Conservation (phyloP, 2,797 vertebrate genomes). For the Rhinoraja longicauda region DNA sequence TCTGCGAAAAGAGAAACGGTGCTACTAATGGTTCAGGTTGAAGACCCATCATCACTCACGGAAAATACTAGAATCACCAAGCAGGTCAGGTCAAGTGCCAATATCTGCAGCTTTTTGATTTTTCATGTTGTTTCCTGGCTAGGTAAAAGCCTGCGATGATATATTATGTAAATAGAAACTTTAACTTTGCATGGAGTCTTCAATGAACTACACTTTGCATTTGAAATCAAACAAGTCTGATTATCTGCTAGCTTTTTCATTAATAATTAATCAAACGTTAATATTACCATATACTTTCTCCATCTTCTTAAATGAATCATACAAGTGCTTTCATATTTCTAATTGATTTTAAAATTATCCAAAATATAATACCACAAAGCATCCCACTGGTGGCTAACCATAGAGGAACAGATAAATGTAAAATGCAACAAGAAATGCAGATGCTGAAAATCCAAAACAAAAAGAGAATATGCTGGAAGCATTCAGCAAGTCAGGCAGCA, state of each 20-base stretch:
- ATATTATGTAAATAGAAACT: no score
- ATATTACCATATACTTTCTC: background rate
- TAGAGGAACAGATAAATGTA: background rate
- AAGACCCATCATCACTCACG: no score
- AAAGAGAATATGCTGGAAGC: no score
- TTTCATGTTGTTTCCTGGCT: no score
- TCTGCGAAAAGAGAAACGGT: no score
- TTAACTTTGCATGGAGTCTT: background rate
- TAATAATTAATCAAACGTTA: background rate
- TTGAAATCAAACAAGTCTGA: background rate
- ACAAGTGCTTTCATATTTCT: background rate
- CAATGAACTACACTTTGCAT: background rate
- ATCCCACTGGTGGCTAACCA: background rate
- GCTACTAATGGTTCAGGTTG: no score
- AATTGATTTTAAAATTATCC: background rate
- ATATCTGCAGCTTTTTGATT: no score
- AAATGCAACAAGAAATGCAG: background rate
- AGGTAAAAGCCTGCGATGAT: no score
- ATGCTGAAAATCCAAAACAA: no score
- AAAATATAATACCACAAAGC: slow-evolving; percentile 8
- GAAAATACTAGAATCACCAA: no score
- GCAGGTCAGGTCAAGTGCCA: no score
- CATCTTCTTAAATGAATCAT: background rate
- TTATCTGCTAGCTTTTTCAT: background rate
- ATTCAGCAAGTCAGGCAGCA: no score